Conservation (phyloP, 2,113 vertebrate genomes). For the Semicossyphus pulcher region DNA sequence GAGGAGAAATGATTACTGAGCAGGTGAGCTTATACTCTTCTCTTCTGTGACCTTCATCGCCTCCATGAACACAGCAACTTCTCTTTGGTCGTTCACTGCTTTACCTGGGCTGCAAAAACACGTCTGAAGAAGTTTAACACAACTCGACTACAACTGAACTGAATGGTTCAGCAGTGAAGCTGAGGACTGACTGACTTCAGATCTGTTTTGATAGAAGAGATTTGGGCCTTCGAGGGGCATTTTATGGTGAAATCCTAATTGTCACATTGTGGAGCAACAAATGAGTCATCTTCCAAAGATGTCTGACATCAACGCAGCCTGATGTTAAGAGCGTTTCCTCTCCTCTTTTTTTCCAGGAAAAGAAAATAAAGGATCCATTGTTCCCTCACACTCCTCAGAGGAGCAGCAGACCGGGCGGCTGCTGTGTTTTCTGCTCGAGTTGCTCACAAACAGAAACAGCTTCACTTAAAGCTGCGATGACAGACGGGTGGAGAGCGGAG, state of each 20-base stretch:
- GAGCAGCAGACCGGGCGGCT: conserved; percentile 13
- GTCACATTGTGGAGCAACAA: conserved; percentile 33
- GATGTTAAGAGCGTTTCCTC: conserved; percentile 16
- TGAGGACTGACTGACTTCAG: conserved; percentile 23
- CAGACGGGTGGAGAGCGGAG: not conserved
- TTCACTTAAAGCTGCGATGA: not conserved
- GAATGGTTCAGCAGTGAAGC: not conserved
- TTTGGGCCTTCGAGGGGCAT: not conserved
- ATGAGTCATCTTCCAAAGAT: conserved; percentile 55
- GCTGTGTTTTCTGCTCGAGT: not conserved
- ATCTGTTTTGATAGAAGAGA: conserved; percentile 36
- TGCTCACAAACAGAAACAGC: conserved; percentile 2
- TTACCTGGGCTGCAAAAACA: not conserved
- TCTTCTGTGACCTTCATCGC: too few relatives aligned
- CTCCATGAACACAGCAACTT: too few relatives aligned
- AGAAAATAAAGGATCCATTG: conserved; percentile 60
- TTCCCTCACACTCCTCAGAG: conserved; percentile 35
- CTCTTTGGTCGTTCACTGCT: too few relatives aligned
- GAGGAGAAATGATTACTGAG: not conserved
- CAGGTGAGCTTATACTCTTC: too few relatives aligned
- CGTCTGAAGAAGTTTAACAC: not conserved
- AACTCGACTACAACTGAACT: too few relatives aligned
- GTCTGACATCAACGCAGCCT: conserved; percentile 28
- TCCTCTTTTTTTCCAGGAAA: conserved; percentile 5
- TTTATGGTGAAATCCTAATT: conserved; percentile 7